Evolutionary conservation across 2,113 vertebrate genomes (phyloP), one percentile per base, ranked within the genome.

Genomic region (Sinocyclocheilus rhinocerous): DNA sequence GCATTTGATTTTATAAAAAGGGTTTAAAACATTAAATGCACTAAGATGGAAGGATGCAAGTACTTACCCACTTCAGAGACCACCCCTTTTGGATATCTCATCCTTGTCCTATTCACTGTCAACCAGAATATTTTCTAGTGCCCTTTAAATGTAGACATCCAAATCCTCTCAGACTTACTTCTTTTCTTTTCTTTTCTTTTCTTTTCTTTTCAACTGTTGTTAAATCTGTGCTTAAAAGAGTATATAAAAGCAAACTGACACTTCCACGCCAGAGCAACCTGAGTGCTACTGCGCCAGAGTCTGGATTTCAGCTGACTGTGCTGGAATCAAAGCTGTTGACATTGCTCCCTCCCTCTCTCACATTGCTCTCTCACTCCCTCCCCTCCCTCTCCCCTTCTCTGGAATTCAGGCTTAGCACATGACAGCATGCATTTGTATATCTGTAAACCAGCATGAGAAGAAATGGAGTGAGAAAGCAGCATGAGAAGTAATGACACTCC

Each of bases 231-330:
- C 39, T 29, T 65, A 67, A 4, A 16, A 36, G 45, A 78, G 48
- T 83, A 79, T 76, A 61, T 39, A 20, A 57, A 57, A 57, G 55
- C 81, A 70, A 50, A 85, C 75, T 39, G 11, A 69, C 84, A 78
- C 63, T 85, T 87, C 86, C 79, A 18, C 50, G 26, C n/a, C 45
- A 87, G 80, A 76, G 76, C 76, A 85, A 84, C 76, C 42, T 77
- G 88, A 50, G 73, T 87, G 86, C 89, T 78, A 87, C 87, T 87
- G 89, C 85, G 76, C 81, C 4, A 42, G 83, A 92, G 91, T 87
- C 85, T 90, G 90, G 86, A 89, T 94, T 93, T 94, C 91, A 94
- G 93, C 92, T 93, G 93, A 94, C 92, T 92, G 90, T 59, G 89
- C 90, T 93, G 85, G 76, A 91, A 93, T 88, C 88, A 57, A 89